Evolutionary conservation across 2,113 vertebrate genomes (phyloP).

Genomic region (Urocynchramus pylzowi): DNA sequence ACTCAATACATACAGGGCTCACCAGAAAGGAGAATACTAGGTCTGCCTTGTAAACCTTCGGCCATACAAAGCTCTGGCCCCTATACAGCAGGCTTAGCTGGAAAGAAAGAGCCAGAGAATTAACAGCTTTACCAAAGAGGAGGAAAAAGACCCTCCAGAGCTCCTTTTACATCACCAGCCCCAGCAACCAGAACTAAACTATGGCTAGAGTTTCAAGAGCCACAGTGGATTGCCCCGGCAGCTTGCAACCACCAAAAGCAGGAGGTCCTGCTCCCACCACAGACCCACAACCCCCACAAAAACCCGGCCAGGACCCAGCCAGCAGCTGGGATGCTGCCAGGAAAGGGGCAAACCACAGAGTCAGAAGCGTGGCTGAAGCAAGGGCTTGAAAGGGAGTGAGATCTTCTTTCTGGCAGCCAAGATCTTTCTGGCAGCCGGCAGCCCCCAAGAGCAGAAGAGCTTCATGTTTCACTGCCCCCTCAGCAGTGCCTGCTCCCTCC

Average conservation of each 20-base stretch:
- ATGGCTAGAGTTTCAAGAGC: not conserved
- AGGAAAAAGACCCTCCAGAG: not conserved
- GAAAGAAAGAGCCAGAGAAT: not conserved
- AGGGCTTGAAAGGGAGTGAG: not conserved
- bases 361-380: not conserved
- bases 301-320: fast-evolving
- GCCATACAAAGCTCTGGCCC: not conserved
- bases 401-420: not conserved
- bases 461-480: not conserved
- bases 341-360: not conserved
- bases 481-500: not conserved
- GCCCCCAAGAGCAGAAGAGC: not conserved
- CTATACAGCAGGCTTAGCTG: not conserved
- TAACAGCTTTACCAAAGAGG: not conserved
- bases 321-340: not conserved
- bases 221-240: fast-evolving
- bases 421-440: not conserved
- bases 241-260: not conserved
- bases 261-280: not conserved
- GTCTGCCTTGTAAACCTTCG: not conserved
- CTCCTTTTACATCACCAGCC: not conserved
- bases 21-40: not conserved
- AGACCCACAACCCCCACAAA: not conserved
- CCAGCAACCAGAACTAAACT: not conserved
- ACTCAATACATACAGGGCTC: not conserved